Base-by-base conservation (phyloP, 2,113 vertebrate species). In the Tinamus guttatus region DNA sequence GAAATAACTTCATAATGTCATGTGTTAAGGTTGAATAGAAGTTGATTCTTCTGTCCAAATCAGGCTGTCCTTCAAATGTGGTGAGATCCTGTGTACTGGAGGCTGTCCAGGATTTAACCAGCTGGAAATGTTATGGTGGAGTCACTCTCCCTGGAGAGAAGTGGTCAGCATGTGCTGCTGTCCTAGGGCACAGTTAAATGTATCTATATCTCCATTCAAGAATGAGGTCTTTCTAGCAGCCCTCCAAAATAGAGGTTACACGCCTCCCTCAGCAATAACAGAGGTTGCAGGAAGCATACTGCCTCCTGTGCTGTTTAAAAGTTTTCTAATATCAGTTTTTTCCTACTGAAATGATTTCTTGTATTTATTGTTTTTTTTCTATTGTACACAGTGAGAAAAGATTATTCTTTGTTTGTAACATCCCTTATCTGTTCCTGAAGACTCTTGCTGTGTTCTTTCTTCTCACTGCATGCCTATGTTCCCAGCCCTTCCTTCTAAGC, bases 271-370 rank as follows among this genome's bases (percentile, higher is more conserved):
- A 9, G 54, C 54, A 58, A 32, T 17, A 58, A 17, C 28, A 1
- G 5, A 27, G 9, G 34, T 85, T 81, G 58, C 43, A 43, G 0
- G 1, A 11, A 38, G 9, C 1, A 0, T 64, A 41, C 4, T 77
- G 58, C 21, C 4, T 56, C 75, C 25, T 63, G 20, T 79, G 17
- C 25, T 91, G 11, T 60, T 81, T 52, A 19, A 41, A 81, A 3
- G 56, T 79, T 13, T 7, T 12, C 11, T 70, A 63, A n/a, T 71
- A 71, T 32, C 12, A 34, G 12, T 21, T 67, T 32, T 75, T 78
- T 81, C 56, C 64, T 47, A 54, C 8, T 18, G 34, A 85, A 87
- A 68, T 58, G 54, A 32, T 32, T 32, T 27, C 54, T 32, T 58
- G 30, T 58, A 58, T 58, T 58, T 58, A 27, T 56, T 56, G 52